These are phyloP conservation scores for Ctena decussata DNA, from an alignment of 2,888 invertebrate genomes.

Conservation along the genomic window DNA sequence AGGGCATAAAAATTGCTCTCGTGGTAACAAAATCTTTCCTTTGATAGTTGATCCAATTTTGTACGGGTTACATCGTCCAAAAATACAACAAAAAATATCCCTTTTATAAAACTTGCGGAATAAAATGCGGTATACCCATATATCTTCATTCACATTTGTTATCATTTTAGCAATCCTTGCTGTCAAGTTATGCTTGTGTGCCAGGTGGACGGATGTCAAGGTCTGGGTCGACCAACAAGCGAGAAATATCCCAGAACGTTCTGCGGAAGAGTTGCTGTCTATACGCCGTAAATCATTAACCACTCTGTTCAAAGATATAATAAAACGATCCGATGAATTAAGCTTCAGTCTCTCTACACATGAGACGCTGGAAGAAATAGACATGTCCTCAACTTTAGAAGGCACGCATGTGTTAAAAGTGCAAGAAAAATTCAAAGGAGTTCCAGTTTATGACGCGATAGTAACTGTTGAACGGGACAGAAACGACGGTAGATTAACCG, in stretches of 20 bases:
- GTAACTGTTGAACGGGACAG: slow-evolving; percentile 38
- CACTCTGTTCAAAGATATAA: neutral
- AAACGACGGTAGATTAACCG: slow-evolving; percentile 27
- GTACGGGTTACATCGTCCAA: too few relatives aligned
- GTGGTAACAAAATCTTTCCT: too few relatives aligned
- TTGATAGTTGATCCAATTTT: too few relatives aligned
- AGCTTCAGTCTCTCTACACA: neutral
- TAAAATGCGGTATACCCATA: too few relatives aligned
- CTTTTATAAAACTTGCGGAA: too few relatives aligned
- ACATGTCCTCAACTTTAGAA: slow-evolving; percentile 7
- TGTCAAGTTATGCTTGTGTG: neutral
- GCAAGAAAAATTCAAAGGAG: slow-evolving; percentile 38
- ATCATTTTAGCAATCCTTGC: neutral
- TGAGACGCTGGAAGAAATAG: neutral
- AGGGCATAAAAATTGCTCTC: too few relatives aligned
- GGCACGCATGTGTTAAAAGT: slow-evolving; percentile 26
- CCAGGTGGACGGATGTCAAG: neutral
- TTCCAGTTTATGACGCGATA: slow-evolving; percentile 37
- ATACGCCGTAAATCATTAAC: neutral
- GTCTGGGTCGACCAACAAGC: neutral
- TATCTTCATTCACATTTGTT: neutral
- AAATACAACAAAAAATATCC: too few relatives aligned
- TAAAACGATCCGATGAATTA: neutral
- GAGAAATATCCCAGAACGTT: neutral
- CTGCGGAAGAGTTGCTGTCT: neutral